These are phyloP conservation scores for Reinhardtius hippoglossoides DNA, from an alignment of 2,113 vertebrate genomes.

Conservation along the genomic window DNA sequence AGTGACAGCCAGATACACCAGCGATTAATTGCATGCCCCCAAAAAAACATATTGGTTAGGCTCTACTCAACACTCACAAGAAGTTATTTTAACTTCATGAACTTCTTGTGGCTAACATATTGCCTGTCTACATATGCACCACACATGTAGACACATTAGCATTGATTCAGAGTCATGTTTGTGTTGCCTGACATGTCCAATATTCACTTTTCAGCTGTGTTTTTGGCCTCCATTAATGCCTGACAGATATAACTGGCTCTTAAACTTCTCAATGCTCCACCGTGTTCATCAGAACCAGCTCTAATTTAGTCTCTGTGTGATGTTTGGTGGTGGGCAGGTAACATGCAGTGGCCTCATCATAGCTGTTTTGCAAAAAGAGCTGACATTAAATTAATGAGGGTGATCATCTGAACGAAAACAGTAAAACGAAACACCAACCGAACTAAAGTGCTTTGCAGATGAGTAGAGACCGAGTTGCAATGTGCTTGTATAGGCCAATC, in stretches of 20 bases:
- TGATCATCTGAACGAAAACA: neutral
- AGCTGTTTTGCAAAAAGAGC: neutral
- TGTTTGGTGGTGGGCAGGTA: neutral
- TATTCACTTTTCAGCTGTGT: no score
- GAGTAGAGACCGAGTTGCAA: neutral
- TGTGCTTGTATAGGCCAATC: conserved; percentile 24
- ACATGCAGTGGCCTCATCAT: no score
- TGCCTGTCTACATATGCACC: no score
- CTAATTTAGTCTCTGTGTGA: neutral
- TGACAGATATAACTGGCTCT: neutral
- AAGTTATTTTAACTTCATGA: neutral
- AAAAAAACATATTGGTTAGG: no score
- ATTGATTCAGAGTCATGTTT: no score
- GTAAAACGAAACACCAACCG: neutral
- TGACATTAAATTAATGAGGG: neutral
- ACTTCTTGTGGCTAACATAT: no score
- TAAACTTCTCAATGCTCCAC: neutral
- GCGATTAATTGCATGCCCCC: no score
- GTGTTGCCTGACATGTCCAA: neutral
- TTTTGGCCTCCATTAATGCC: no score
- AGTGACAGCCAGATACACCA: no score
- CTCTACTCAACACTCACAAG: no score
- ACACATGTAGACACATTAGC: no score
- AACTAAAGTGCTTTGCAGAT: neutral
- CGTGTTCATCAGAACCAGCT: neutral